Evolutionary conservation across 1,140 invertebrate genomes (phyloP), one percentile per base, ranked within the genome.

Genomic region (Nomia melanderi): DNA sequence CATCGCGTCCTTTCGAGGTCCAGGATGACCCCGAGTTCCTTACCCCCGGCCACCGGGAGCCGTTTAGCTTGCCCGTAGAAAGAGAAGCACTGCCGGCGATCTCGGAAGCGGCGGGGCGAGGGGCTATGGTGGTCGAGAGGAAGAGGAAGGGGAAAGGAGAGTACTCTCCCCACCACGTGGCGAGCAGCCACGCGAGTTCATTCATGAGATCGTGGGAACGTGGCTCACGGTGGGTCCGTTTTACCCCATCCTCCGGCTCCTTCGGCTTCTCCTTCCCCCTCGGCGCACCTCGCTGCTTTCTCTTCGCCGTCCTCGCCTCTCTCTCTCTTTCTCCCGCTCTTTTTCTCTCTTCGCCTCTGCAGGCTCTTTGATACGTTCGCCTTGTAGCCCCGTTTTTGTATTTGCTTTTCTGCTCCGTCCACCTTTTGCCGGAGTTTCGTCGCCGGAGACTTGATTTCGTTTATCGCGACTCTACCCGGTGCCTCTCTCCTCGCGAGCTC

Each of bases 131-230:
- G 41, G 14, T n/a, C n/a, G n/a, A n/a, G 39, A 12, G 39, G 41
- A 4, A 44, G 9, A 9, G 12, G 6, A 29, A 70, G 50, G 41
- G 73, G 85, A 77, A 87, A 85, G 82, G 81, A 86, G 82, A 76
- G 85, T 70, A 77, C 67, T 70, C 70, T 62, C 87, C 88, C 89
- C 87, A 86, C 88, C 82, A 75, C 76, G 77, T 62, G 33, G 79
- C 85, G 75, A 85, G 87, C 86, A 88, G 91, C 91, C 91, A 92
- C 91, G 91, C 91, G 91, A 92, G 90, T 92, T 92, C 91, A 92
- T 92, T 92, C 91, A 92, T 92, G 89, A 92, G 91, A 92, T 92
- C 91, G 91, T 92, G 91, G 91, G 91, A 92, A 92, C 90, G 89
- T 86, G 88, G 85, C 89, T 89, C 82, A 85, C 84, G 86, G 84